These are phyloP conservation scores for Echeneis naucrates DNA, from an alignment of 2,797 vertebrate species.

Conservation along the genomic window DNA sequence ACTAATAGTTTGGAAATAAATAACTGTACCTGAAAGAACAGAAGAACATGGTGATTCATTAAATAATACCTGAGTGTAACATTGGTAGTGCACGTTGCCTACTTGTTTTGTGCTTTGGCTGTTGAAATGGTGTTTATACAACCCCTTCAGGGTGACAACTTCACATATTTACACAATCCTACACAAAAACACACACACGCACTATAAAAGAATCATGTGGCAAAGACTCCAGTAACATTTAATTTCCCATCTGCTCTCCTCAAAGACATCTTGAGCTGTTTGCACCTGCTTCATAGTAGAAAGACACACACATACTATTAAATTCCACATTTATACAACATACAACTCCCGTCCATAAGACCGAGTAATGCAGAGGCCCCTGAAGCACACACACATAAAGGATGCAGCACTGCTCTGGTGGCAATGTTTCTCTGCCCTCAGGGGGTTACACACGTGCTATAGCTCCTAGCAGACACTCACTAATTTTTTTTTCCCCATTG, in stretches of 20 bases:
- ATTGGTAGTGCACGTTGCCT: neutral
- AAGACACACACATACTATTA: conserved; percentile 8
- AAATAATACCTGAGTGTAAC: conserved; percentile 4
- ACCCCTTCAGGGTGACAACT: conserved; percentile 35
- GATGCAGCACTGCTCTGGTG: conserved; percentile 29
- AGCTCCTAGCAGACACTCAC: conserved; percentile 27
- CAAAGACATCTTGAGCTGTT: conserved; percentile 59
- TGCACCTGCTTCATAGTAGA: conserved; percentile 55
- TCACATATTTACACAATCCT: conserved; percentile 40
- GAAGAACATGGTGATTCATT: conserved; percentile 3
- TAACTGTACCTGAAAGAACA: neutral
- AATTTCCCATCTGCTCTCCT: conserved; percentile 65
- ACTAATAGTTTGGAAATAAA: conserved; percentile 5
- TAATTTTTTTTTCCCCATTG: conserved; percentile 11
- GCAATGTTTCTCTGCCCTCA: conserved; percentile 25
- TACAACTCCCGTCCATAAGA: conserved; percentile 35
- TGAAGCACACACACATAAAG: conserved; percentile 17
- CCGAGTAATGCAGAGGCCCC: conserved; percentile 15
- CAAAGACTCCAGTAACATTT: conserved; percentile 59
- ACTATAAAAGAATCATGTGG: conserved; percentile 62
- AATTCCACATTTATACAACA: conserved; percentile 10
- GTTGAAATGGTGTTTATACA: conserved; percentile 50
- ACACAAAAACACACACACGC: conserved; percentile 8
- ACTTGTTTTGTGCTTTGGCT: conserved; percentile 41
- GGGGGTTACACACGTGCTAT: conserved; percentile 47